These are phyloP conservation scores for Diplazon laetatorius DNA, from an alignment of 2,888 invertebrate genomes.

Conservation along the genomic window DNA sequence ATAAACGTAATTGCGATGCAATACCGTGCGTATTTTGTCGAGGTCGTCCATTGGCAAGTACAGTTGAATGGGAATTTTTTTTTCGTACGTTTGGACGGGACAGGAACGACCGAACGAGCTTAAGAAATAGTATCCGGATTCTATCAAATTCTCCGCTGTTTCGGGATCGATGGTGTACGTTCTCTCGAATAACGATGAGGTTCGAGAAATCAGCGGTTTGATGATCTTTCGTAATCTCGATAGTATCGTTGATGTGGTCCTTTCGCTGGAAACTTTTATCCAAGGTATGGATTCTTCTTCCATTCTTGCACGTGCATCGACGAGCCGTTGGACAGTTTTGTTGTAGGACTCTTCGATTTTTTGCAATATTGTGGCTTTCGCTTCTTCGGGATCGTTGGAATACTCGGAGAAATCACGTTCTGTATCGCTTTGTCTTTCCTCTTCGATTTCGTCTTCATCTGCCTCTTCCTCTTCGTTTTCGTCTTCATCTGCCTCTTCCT, in stretches of 20 bases:
- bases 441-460: constrained; percentile 71
- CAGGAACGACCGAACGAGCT: constrained; percentile 87
- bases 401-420: constrained; percentile 8
- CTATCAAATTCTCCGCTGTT: constrained; percentile 85
- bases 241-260: too few species aligned
- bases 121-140: constrained; percentile 85
- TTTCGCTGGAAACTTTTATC: constrained; percentile 82
- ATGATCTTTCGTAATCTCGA: constrained; percentile 73
- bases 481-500: constrained; percentile 65
- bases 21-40: constrained; percentile 84
- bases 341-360: constrained; percentile 83
- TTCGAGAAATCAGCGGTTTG: constrained; percentile 82
- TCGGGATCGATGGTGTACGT: constrained; percentile 84
- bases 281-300: constrained; percentile 82
- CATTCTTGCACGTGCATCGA: constrained; percentile 78
- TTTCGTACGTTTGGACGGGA: constrained; percentile 85
- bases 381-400: constrained; percentile 31
- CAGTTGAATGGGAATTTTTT: constrained; percentile 83
- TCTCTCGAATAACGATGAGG: constrained; percentile 85
- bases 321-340: constrained; percentile 81
- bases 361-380: constrained; percentile 81
- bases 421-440: constrained; percentile 43
- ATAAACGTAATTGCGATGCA: constrained; percentile 86
- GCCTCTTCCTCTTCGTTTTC: constrained; percentile 76
- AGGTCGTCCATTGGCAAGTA: constrained; percentile 82